These are phyloP conservation scores for Cariama cristata DNA, from an alignment of 2,113 vertebrate species.

Conservation along the genomic window DNA sequence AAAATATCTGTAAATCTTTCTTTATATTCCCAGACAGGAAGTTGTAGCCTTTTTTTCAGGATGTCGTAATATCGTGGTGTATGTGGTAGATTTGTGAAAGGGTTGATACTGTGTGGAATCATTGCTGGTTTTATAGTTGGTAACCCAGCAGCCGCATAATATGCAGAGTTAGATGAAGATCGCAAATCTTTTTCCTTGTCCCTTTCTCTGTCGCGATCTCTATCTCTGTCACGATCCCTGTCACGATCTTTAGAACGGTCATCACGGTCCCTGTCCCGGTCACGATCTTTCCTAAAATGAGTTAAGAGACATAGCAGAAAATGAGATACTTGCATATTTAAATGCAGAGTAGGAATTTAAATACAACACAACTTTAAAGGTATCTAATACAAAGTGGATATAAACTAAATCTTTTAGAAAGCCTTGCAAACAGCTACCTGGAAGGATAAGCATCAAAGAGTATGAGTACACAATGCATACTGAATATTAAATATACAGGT, in stretches of 20 bases:
- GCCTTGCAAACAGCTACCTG: not conserved
- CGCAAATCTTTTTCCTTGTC: slow-evolving; percentile 87
- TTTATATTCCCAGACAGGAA: slow-evolving; percentile 97
- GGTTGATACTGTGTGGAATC: slow-evolving; percentile 92
- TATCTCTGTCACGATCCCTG: slow-evolving; percentile 88
- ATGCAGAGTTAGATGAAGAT: slow-evolving; percentile 76
- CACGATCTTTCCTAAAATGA: slow-evolving; percentile 87
- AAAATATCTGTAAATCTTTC: slow-evolving; percentile 93
- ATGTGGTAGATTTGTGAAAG: slow-evolving; percentile 94
- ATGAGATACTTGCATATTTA: not conserved
- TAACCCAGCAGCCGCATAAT: slow-evolving; percentile 71
- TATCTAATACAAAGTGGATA: not conserved
- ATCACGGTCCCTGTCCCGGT: slow-evolving; percentile 89
- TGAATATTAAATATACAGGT: not conserved
- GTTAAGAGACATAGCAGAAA: slow-evolving; percentile 5
- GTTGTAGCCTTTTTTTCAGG: slow-evolving; percentile 91
- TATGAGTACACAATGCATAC: rapidly evolving
- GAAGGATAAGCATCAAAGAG: not conserved
- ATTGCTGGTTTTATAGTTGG: slow-evolving; percentile 82
- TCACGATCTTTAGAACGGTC: slow-evolving; percentile 85
- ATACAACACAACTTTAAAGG: not conserved
- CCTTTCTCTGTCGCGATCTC: slow-evolving; percentile 87
- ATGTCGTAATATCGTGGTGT: slow-evolving; percentile 95
- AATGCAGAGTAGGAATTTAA: not conserved
- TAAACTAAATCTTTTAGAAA: not conserved